Base-by-base conservation (phyloP, 1,140 invertebrate species). In the Drosophila arawakana region DNA sequence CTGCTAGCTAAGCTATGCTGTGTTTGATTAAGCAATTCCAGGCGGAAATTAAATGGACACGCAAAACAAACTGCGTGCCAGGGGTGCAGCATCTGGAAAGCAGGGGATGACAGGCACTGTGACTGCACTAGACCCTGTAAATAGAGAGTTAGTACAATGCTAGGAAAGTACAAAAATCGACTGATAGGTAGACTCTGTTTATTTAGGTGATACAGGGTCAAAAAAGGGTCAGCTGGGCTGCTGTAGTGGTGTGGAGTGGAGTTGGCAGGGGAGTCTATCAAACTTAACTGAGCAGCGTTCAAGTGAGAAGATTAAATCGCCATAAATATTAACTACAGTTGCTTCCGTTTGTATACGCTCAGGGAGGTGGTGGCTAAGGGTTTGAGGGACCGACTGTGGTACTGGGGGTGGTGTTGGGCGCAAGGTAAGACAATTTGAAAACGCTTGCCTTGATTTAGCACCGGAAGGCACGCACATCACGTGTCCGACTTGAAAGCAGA, bases 281-380 rank as follows among this genome's bases (percentile, higher is more conserved):
- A 89, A 88, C 80, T 88, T 88, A 88, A 88, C 84, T 84, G 84
- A 84, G 78, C 80, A 78, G 81, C 84, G 81, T 69, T 89, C 84
- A 90, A 89, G 84, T 89, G 84, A 89, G 84, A 89, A 89, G 84
- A 89, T 89, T 89, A 89, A 89, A 89, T 89, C 84, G 84, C 84
- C 85, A 89, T 89, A 89, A 89, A 89, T 89, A 89, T 89, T 89
- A 89, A 89, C 84, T 89, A 89, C 84, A 89, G 84, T 89, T 81
- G 85, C 67, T 81, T 76, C 71, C 78, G 70, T 57, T 62, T 70
- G 54, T 34, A 35, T 63, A 34, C 41, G 21, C 13, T 25, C 30
- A 54, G 39, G 25, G 54, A n/a, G 30, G 50, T 30, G 13, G 41
- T 44, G 18, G 43, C 25, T 1, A 0, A 46, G 25, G 13, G 4